phyloP scores from a whole-genome alignment of 2,888 invertebrate species.

The Pelosia muscerda region DNA sequence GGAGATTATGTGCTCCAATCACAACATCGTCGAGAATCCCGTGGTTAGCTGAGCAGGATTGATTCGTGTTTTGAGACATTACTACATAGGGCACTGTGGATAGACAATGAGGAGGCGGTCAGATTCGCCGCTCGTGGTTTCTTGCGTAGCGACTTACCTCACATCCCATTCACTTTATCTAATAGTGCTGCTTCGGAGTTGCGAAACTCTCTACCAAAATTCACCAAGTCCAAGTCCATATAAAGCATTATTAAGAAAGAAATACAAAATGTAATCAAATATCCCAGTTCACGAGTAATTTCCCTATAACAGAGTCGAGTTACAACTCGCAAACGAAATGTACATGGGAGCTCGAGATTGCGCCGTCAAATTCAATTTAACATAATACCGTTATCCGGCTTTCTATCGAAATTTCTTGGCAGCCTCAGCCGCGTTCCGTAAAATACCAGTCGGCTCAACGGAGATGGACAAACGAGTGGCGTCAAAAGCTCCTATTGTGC shows the following conservation, averaged over 20 bases:
- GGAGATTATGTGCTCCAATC: background rate
- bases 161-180: no score
- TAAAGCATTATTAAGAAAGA: background rate
- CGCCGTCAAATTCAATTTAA: slow-evolving; percentile 35
- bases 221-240: no score
- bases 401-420: slow-evolving; percentile 44
- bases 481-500: slow-evolving; percentile 38
- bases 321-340: slow-evolving; percentile 22
- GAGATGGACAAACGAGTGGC: slow-evolving; percentile 29
- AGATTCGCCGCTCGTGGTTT: no score
- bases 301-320: slow-evolving; percentile 11
- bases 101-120: no score
- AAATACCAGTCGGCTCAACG: slow-evolving; percentile 44
- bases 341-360: slow-evolving; percentile 14
- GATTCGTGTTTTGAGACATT: no score
- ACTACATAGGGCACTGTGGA: no score
- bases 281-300: slow-evolving; percentile 10
- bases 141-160: no score
- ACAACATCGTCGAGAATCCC: no score
- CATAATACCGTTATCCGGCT: slow-evolving; percentile 39
- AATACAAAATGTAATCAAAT: slow-evolving; percentile 3
- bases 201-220: no score
- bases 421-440: slow-evolving; percentile 25
- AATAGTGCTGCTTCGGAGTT: no score
- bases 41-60: no score